These are phyloP conservation scores for Hydrotaea diabolus DNA, from an alignment of 2,888 invertebrate species.

Conservation along the genomic window DNA sequence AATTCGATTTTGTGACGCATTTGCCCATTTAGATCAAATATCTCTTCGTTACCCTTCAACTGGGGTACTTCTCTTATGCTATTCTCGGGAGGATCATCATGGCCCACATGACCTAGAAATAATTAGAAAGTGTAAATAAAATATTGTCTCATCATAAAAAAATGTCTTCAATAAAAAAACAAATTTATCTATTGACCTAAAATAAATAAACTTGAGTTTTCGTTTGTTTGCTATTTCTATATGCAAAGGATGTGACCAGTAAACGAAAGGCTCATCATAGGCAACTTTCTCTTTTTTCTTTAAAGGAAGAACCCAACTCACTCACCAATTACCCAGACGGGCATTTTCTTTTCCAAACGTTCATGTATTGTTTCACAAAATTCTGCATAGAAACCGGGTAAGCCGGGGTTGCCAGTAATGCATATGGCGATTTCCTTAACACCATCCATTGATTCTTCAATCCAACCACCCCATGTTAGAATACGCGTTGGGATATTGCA, in stretches of 20 bases:
- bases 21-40: constrained; percentile 90
- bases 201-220: too few relatives aligned
- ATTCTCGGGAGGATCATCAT: constrained; percentile 85
- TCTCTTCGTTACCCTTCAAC: constrained; percentile 82
- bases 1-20: constrained; percentile 82
- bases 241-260: too few relatives aligned
- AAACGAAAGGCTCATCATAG: too few relatives aligned
- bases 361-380: constrained; percentile 87
- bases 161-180: not conserved
- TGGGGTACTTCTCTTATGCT: constrained; percentile 81
- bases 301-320: too few relatives aligned
- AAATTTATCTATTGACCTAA: too few relatives aligned
- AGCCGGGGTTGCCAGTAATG: constrained; percentile 94
- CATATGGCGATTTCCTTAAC: constrained; percentile 86
- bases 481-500: constrained; percentile 88
- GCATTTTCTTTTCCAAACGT: constrained; percentile 82
- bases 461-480: constrained; percentile 87
- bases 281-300: constrained; percentile 6
- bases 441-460: constrained; percentile 84
- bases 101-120: constrained; percentile 87
- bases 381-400: constrained; percentile 89
- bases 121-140: not conserved
- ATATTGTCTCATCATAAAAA: not conserved
- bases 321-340: constrained; percentile 90
- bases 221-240: too few relatives aligned